Evolutionary conservation across 2,888 invertebrate genomes (phyloP).

Genomic region (Scotopteryx bipunctaria): DNA sequence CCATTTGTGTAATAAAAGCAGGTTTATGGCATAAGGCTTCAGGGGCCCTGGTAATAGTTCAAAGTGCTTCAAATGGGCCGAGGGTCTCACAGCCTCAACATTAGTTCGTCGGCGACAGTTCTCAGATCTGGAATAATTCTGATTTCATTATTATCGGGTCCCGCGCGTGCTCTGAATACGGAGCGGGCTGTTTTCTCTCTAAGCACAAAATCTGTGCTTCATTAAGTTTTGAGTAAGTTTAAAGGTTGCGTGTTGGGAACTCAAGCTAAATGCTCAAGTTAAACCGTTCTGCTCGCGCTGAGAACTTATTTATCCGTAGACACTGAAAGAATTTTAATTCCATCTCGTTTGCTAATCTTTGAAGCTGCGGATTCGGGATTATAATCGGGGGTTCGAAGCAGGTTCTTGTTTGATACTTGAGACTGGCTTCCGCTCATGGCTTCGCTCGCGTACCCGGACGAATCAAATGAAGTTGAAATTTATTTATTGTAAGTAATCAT

Average conservation of each 20-base stretch:
- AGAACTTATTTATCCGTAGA: constrained; percentile 21
- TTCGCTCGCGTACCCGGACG: not conserved
- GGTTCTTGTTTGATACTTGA: constrained; percentile 10
- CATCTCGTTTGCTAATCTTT: constrained; percentile 18
- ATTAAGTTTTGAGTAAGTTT: constrained; percentile 40
- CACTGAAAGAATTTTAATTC: constrained; percentile 28
- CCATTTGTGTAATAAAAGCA: too few species aligned
- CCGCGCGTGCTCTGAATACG: constrained; percentile 26
- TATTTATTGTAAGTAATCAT: too few species aligned
- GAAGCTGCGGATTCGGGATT: constrained; percentile 13
- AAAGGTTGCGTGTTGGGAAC: constrained; percentile 36
- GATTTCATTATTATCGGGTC: constrained; percentile 27
- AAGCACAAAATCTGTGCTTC: constrained; percentile 37
- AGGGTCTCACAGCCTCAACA: not conserved
- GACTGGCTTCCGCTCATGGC: constrained; percentile 4
- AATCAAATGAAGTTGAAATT: not conserved
- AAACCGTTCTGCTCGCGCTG: constrained; percentile 26
- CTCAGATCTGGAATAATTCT: constrained; percentile 25
- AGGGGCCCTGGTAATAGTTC: not conserved
- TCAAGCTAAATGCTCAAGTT: constrained; percentile 32
- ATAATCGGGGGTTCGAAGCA: constrained; percentile 4
- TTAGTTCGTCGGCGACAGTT: constrained; percentile 12
- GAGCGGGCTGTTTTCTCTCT: constrained; percentile 25
- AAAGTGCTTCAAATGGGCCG: constrained; percentile 1
- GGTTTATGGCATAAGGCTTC: too few species aligned